These are phyloP conservation scores for Penaeus indicus DNA, from an alignment of 1,140 invertebrate species.

Conservation along the genomic window DNA sequence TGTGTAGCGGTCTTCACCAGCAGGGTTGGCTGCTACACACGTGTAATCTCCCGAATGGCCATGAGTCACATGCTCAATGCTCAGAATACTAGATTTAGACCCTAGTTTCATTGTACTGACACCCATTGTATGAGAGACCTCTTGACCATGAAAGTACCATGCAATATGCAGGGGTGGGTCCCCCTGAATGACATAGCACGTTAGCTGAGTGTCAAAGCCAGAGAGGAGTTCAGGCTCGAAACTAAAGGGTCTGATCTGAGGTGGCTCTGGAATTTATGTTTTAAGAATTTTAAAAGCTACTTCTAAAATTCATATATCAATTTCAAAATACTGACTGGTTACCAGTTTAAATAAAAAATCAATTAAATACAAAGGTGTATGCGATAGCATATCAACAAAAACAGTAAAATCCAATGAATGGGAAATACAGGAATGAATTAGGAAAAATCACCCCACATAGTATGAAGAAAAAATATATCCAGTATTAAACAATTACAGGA, in stretches of 20 bases:
- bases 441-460: too few species aligned
- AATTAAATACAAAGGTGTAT: background rate
- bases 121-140: conserved; percentile 62
- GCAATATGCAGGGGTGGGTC: conserved; percentile 84
- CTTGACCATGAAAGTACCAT: conserved; percentile 81
- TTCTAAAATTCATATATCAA: background rate
- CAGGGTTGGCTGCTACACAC: conserved; percentile 71
- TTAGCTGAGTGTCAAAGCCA: conserved; percentile 75
- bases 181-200: conserved; percentile 87
- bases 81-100: conserved; percentile 80
- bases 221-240: conserved; percentile 67
- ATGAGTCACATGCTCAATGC: conserved; percentile 81
- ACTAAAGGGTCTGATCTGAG: conserved; percentile 50
- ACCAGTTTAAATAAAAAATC: conserved; percentile 1
- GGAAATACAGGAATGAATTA: too few species aligned
- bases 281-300: background rate
- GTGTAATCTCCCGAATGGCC: conserved; percentile 71
- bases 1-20: conserved; percentile 67
- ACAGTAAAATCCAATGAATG: too few species aligned
- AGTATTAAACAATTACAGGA: too few species aligned
- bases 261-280: conserved; percentile 43
- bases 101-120: conserved; percentile 74
- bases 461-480: too few species aligned
- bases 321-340: too few species aligned
- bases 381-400: too few species aligned